Base-by-base conservation (phyloP, 2,888 invertebrate species). In the Nipponacmea schrenckii region DNA sequence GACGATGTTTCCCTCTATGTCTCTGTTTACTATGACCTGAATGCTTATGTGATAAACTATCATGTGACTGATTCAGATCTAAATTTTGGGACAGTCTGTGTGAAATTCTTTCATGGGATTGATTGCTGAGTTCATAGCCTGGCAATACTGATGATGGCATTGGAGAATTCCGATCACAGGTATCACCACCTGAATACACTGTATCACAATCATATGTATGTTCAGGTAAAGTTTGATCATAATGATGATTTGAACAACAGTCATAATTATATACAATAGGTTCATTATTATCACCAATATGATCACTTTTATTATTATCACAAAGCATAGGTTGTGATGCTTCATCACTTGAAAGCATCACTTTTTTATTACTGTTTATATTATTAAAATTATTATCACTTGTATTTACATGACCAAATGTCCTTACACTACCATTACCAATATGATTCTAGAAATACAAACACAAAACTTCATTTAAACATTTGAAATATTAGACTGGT, bases 341-440 rank as follows among this genome's bases (percentile, higher is more conserved):
- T 24, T 56, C 56, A 20, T 56, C 56, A 3, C 10, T 20, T 24
- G 20, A 20, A 20, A 56, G 20, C 24, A 56, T 12, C 14, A 79
- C 65, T 65, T 77, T 78, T 71, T 78, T 76, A 73, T 77, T 77
- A 72, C 76, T 77, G 77, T 81, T 79, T 69, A 83, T 83, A 76
- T 79, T 82, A 77, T 82, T 83, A 75, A 77, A 80, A 73, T 83
- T 83, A 79, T 79, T 83, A 75, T 83, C 82, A 77, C 81, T 83
- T 72, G 77, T 76, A 73, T 76, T 74, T 64, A 78, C 78, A 67
- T 78, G 79, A 68, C 79, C 79, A 15, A 56, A 24, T 24, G 56
- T 20, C 24, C 56, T 24, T 24, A 56, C 56, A 56, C 24, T 56
- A 24, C 56, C 56, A 14, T 56, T 56, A 56, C 56, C 56, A 12